Evolutionary conservation across 1,140 invertebrate genomes (phyloP), one percentile per base, ranked within the genome.

Genomic region (Zaprionus davidi): DNA sequence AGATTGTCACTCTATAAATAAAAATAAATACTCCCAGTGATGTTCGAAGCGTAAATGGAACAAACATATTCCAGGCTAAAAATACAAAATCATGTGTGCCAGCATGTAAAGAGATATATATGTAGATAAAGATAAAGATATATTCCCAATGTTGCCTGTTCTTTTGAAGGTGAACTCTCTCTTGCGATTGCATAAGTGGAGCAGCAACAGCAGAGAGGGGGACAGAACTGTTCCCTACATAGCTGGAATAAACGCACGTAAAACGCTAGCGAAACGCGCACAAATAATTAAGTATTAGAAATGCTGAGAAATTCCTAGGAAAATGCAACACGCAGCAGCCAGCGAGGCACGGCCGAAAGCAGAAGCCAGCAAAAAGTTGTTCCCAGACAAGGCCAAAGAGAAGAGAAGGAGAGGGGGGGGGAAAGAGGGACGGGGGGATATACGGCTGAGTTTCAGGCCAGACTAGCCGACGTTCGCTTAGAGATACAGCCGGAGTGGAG

Each of bases 211-310:
- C 56, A 4, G 22, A 1, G 22, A 15, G 12, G 24, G 12, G 53
- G 26, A 17, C 15, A 51, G 46, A 31, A 58, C 26, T 46, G 38
- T 24, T 22, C 38, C 26, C 22, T 13, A 24, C 17, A 72, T 83
- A 53, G 63, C 55, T 74, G 66, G 36, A 64, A 82, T 82, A 71
- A 73, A 70, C 44, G 78, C 84, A 88, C 84, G 84, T 90, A 84
- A 70, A 74, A 71, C 66, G 81, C 71, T 77, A 55, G 78, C 74
- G 56, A 80, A 88, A 73, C 71, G 81, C 84, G 71, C 84, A 79
- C 84, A 90, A 88, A 88, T 88, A 88, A 88, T 88, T 88, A 88
- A 88, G 81, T 88, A 88, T 88, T 81, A 88, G 78, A 88, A 88
- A 88, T 88, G 84, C 80, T 84, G 71, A 81, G 76, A 83, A 88